These are phyloP conservation scores for Contarinia nasturtii DNA, from an alignment of 1,140 invertebrate species.

Conservation along the genomic window DNA sequence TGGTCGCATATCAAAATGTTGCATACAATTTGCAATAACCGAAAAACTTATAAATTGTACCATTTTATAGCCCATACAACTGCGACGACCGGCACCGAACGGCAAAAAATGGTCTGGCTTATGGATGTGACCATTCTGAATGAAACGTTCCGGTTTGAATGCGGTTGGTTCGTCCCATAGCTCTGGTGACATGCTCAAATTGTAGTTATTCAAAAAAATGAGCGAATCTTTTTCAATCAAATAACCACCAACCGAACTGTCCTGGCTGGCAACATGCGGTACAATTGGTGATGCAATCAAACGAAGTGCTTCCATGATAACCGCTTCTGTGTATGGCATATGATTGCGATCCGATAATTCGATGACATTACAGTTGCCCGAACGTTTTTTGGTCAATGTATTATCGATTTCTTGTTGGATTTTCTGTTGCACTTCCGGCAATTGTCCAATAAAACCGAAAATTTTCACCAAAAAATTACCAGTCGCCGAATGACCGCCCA, in stretches of 20 bases:
- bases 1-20: slow-evolving; percentile 43
- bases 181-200: slow-evolving; percentile 51
- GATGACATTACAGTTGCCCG: slow-evolving; percentile 26
- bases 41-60: slow-evolving; percentile 51
- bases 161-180: slow-evolving; percentile 49
- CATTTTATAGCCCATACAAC: slow-evolving; percentile 67
- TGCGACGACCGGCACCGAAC: slow-evolving; percentile 59
- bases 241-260: slow-evolving; percentile 39
- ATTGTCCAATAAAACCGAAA: slow-evolving; percentile 38
- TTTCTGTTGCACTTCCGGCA: slow-evolving; percentile 35
- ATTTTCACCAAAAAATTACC: slow-evolving; percentile 56
- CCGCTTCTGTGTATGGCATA: slow-evolving; percentile 62
- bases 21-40: slow-evolving; percentile 43
- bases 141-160: slow-evolving; percentile 50
- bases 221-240: slow-evolving; percentile 51
- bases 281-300: slow-evolving; percentile 66
- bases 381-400: background rate
- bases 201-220: slow-evolving; percentile 69
- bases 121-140: slow-evolving; percentile 21
- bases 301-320: slow-evolving; percentile 52
- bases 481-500: slow-evolving; percentile 66
- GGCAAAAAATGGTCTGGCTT: slow-evolving; percentile 43
- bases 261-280: slow-evolving; percentile 62
- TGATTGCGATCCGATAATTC: slow-evolving; percentile 36
- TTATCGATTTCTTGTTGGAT: slow-evolving; percentile 40